Conservation (phyloP, 2,888 invertebrate genomes). For the Cataglyphis livida region DNA sequence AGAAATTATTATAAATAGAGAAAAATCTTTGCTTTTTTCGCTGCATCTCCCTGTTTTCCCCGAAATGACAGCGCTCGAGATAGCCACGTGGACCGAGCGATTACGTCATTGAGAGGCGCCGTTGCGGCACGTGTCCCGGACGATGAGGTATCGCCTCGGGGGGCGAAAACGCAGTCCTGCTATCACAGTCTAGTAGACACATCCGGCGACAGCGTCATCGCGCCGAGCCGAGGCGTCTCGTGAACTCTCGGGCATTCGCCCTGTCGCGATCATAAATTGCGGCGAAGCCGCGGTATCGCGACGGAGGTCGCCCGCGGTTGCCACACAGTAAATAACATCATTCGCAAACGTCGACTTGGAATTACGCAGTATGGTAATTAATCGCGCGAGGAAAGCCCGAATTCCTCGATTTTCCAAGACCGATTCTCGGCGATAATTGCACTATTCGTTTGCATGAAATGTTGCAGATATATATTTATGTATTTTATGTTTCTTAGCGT, state of each 20-base stretch:
- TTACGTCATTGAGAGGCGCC: constrained; percentile 14
- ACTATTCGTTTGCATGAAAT: neutral
- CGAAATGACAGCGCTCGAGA: neutral
- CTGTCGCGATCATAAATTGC: constrained; percentile 59
- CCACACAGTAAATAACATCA: constrained; percentile 59
- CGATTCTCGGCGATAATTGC: neutral
- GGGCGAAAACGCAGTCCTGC: constrained; percentile 36
- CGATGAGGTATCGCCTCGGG: constrained; percentile 35
- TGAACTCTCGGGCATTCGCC: constrained; percentile 20
- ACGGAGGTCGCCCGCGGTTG: constrained; percentile 40
- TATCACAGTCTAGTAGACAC: constrained; percentile 57
- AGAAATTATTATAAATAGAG: neutral
- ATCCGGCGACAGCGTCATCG: constrained; percentile 17
- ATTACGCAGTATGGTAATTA: constrained; percentile 38
- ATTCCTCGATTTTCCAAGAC: constrained; percentile 20
- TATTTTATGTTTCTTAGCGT: too few species aligned
- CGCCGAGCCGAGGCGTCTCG: constrained; percentile 9
- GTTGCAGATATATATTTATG: neutral
- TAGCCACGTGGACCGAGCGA: neutral
- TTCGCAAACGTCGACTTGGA: constrained; percentile 40
- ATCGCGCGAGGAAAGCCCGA: constrained; percentile 1
- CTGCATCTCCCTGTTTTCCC: neutral
- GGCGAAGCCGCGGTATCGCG: constrained; percentile 44
- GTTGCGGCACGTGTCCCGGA: constrained; percentile 33
- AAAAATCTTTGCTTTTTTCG: neutral